Evolutionary conservation across 2,113 vertebrate genomes (phyloP).

Genomic region (Pachycephala philippinensis): DNA sequence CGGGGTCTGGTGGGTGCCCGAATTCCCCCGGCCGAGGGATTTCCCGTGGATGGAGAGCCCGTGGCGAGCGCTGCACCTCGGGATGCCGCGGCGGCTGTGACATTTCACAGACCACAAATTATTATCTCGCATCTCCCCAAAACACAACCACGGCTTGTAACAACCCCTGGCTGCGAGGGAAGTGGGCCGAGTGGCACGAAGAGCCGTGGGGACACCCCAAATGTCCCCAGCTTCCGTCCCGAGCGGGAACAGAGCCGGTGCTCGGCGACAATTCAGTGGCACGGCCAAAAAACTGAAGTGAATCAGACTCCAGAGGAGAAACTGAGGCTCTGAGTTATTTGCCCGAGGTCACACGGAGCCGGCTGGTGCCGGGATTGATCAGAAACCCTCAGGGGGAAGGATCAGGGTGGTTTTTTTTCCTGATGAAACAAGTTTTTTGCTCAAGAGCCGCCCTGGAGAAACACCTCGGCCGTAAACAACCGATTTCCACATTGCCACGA

Average conservation of each 20-base stretch:
- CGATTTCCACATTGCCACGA: not conserved
- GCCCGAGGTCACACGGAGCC: accelerated
- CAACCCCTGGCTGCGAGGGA: not conserved
- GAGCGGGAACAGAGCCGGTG: accelerated
- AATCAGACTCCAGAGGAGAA: not conserved
- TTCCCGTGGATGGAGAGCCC: accelerated
- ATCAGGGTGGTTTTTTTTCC: not conserved
- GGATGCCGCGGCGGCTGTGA: not conserved
- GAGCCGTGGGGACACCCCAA: not conserved
- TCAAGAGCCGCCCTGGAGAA: not conserved
- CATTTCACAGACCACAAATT: not conserved
- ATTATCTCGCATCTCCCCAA: not conserved
- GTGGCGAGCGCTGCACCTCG: not conserved
- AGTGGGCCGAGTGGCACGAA: not conserved
- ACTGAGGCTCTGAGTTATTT: not conserved
- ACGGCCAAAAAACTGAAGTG: not conserved
- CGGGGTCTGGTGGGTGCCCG: accelerated
- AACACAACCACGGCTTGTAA: not conserved
- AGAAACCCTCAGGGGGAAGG: accelerated
- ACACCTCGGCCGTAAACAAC: not conserved
- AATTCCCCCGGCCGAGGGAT: not conserved
- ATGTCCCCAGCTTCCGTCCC: accelerated
- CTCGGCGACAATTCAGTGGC: accelerated
- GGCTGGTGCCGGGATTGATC: not conserved
- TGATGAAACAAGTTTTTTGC: not conserved